phyloP scores from a whole-genome alignment of 2,113 vertebrate species.

The Corydoras sp. region DNA sequence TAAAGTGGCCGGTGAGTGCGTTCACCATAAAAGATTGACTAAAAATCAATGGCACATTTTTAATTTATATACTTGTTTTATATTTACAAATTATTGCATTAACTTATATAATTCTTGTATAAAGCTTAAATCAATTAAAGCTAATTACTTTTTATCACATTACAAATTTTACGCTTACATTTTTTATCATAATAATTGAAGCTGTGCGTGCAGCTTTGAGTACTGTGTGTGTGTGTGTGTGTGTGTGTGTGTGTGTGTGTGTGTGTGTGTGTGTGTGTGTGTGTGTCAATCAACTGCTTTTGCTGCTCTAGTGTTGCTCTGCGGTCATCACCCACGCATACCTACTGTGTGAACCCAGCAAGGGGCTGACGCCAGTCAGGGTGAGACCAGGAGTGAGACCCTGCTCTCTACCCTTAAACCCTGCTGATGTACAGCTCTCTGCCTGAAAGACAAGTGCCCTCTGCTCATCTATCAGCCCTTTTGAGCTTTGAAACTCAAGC shows the following conservation, averaged over 20 bases:
- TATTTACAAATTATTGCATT: no score
- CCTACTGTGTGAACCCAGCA: constrained; percentile 37
- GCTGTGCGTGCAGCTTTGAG: not conserved
- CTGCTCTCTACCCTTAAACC: constrained; percentile 35
- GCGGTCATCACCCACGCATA: constrained; percentile 40
- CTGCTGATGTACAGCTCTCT: constrained; percentile 45
- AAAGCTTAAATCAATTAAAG: no score
- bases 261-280: constrained; percentile 16
- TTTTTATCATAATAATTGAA: not conserved
- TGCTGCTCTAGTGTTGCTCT: constrained; percentile 15
- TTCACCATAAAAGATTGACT: no score
- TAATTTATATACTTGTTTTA: no score
- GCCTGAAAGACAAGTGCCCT: constrained; percentile 46
- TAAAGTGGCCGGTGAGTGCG: no score
- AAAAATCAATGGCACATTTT: no score
- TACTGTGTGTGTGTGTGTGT: constrained; percentile 17
- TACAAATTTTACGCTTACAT: no score
- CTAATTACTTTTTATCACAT: no score
- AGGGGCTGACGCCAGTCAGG: constrained; percentile 42
- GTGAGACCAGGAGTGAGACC: constrained; percentile 28
- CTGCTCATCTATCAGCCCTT: constrained; percentile 44
- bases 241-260: constrained; percentile 13
- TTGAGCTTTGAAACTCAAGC: constrained; percentile 46
- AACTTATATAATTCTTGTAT: no score
- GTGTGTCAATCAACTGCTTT: constrained; percentile 2